Conservation (phyloP, 2,888 invertebrate species). For the Serrognathus titanus region DNA sequence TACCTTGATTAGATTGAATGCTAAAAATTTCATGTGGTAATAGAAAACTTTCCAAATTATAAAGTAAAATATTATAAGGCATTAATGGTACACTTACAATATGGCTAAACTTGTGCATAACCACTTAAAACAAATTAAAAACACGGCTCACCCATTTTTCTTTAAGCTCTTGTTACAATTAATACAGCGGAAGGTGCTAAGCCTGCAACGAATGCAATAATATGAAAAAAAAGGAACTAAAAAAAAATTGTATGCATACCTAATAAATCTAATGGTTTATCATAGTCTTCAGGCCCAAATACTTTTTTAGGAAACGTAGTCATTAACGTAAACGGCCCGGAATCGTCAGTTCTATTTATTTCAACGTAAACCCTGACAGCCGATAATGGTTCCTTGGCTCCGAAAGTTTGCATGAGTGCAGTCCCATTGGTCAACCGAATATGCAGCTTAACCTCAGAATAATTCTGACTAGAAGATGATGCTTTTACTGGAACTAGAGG, state of each 20-base stretch:
- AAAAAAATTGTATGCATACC: slow-evolving; percentile 53
- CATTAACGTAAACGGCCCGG: slow-evolving; percentile 75
- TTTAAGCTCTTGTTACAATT: slow-evolving; percentile 64
- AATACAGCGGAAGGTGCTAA: slow-evolving; percentile 82
- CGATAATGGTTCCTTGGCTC: slow-evolving; percentile 82
- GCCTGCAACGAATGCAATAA: slow-evolving; percentile 53
- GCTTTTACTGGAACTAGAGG: slow-evolving; percentile 40
- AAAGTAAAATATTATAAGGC: too few species aligned
- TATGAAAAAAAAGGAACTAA: neutral
- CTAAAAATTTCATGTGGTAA: too few species aligned
- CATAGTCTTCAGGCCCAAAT: slow-evolving; percentile 82
- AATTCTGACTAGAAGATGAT: slow-evolving; percentile 51
- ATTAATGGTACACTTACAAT: neutral
- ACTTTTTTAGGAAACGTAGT: slow-evolving; percentile 88
- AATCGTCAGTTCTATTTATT: slow-evolving; percentile 73
- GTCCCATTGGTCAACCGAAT: slow-evolving; percentile 75
- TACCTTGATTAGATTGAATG: too few species aligned
- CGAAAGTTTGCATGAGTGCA: slow-evolving; percentile 71
- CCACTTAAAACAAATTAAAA: slow-evolving; percentile 3
- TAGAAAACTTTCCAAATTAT: too few species aligned
- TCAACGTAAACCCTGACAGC: slow-evolving; percentile 87
- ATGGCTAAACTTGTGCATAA: too few species aligned
- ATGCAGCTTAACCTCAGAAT: slow-evolving; percentile 69
- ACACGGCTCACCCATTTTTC: slow-evolving; percentile 10
- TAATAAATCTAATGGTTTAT: slow-evolving; percentile 78